Evolutionary conservation across 2,797 vertebrate species (phyloP), one percentile per base, ranked within the genome.

Genomic region (Tapirus indicus): DNA sequence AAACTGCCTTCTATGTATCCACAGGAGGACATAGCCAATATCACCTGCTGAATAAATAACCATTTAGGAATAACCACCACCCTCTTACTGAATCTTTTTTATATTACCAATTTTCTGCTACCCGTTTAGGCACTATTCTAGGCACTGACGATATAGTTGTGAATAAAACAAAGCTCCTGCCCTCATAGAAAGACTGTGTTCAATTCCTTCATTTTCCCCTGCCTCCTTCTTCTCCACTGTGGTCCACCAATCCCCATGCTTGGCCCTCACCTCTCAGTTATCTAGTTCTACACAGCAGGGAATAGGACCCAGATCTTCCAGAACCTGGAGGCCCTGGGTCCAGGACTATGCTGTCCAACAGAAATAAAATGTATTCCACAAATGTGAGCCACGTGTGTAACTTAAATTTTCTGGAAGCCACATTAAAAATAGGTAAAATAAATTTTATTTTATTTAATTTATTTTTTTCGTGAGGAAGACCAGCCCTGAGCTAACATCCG

Each of bases 331-430:
- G 21, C 49, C 38, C 58, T 4, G 2, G 58, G 56, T 90, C 32
- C 16, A 72, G 49, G 77, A 68, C 1, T 41, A 25, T 17, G 47
- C 1, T 64, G 47, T 49, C 20, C 58, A 72, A 78, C 25, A 64
- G 41, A 93, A 88, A 58, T 18, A 74, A 91, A 75, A 78, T 62
- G 17, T 3, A 52, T 52, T 27, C 56, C 56, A 74, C 41, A 83
- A 90, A 87, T 8, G 11, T 23, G 23, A 91, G 52, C 18, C 25
- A 72, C 21, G 18, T 49, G 44, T 16, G 8, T 25, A 62, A 91
- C n/a, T 35, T 41, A 82, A 87, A 72, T 54, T 87, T 80, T 72
- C 71, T 94, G 87, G 85, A 9, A 74, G 56, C 1, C 88, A 95
- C 54, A 80, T 47, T 86, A 88, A 79, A 91, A 78, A 85, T 13